A percentile compares a stretch with the other conserved stretches of the same genome.
Conservation (phyloP, 2,888 invertebrate genomes). For the Aelia acuminata region DNA sequence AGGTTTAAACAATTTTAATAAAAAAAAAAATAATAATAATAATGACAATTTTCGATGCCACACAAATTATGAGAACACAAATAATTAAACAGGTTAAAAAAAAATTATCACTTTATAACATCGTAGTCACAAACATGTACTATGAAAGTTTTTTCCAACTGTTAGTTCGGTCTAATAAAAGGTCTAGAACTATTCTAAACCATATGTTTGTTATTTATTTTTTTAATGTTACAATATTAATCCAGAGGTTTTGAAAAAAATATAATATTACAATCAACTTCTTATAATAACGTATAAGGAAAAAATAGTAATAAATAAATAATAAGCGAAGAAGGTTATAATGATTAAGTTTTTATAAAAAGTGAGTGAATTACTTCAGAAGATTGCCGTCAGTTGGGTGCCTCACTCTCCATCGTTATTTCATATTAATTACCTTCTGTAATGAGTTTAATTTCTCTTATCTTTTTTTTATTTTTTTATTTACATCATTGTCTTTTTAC, state of each 20-base stretch:
- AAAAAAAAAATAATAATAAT: no score
- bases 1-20: no score
- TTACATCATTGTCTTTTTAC: not conserved
- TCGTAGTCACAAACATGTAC: no score
- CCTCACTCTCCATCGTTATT: not conserved
- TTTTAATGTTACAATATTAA: not conserved
- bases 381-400: not conserved
- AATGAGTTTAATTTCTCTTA: constrained; percentile 42
- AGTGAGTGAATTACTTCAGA: not conserved
- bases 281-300: not conserved
- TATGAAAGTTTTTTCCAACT: no score
- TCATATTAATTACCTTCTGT: constrained; percentile 12
- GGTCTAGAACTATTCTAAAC: no score
- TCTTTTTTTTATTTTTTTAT: not conserved
- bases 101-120: no score
- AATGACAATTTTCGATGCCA: no score
- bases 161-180: no score
- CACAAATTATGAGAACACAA: no score
- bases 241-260: not conserved
- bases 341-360: constrained; percentile 38
- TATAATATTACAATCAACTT: not conserved
- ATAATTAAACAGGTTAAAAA: no score
- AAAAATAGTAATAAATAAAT: not conserved
- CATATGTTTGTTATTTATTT: no score
- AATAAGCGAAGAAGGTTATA: not conserved